A percentile compares a stretch with the other conserved stretches of the same genome.
Evolutionary conservation across 2,797 vertebrate species (phyloP).

Genomic region (Dendrocincla fuliginosa): DNA sequence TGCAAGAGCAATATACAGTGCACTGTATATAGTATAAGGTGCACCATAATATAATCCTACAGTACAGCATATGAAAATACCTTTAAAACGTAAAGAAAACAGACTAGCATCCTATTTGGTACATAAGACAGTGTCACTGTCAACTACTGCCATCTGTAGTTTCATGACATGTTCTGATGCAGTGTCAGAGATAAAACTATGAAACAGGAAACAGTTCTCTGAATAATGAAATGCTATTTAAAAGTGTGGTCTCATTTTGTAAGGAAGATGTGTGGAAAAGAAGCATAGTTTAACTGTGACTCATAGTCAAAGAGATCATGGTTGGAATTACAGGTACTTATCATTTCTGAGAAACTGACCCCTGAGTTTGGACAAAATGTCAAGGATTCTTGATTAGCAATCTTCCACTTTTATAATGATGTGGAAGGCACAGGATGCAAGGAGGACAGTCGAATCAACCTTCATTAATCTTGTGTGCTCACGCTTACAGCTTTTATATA

Average conservation of each 20-base stretch:
- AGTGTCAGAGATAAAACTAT: neutral
- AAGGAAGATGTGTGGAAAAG: neutral
- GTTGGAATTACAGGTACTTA: slow-evolving; percentile 19
- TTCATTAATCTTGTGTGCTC: slow-evolving; percentile 33
- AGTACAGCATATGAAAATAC: neutral
- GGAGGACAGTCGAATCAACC: neutral
- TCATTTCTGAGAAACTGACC: neutral
- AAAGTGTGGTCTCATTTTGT: neutral
- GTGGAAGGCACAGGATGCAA: neutral
- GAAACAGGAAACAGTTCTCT: neutral
- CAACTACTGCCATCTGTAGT: neutral
- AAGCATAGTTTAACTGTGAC: neutral
- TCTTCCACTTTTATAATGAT: neutral
- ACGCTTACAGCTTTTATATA: neutral
- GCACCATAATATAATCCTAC: neutral
- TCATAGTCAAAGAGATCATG: neutral
- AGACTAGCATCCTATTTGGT: neutral
- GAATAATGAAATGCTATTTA: neutral
- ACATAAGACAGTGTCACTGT: neutral
- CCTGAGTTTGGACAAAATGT: neutral
- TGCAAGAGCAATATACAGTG: neutral
- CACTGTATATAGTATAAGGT: neutral
- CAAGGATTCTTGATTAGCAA: neutral
- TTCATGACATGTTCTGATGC: neutral
- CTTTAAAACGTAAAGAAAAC: neutral